Percentiles rank a stretch among this genome's conserved stretches.
Evolutionary conservation across 2,888 invertebrate genomes (phyloP).

Genomic region (Caenorhabditis sp.): DNA sequence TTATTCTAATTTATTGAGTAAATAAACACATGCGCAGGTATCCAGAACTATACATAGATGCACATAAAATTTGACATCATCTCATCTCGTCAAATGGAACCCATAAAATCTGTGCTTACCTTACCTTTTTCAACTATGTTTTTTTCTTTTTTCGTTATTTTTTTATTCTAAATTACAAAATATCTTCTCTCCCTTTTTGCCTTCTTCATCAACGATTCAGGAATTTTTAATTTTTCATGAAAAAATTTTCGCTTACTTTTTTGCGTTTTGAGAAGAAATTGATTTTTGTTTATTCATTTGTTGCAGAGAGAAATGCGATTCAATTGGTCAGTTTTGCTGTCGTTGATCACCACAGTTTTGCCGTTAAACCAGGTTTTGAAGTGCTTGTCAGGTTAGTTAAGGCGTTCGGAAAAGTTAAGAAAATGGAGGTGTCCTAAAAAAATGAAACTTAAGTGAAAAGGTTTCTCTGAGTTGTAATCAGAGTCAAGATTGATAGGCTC

Average conservation of each 20-base stretch:
- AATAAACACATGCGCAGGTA: no score
- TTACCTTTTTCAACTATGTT: no score
- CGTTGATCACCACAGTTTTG: conserved; percentile 14
- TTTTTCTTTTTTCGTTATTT: not conserved
- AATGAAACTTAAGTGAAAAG: no score
- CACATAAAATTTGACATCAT: no score
- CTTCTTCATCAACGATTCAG: not conserved
- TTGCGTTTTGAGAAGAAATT: not conserved
- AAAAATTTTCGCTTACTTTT: conserved; percentile 6
- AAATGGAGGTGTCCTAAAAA: not conserved
- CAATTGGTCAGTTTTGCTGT: conserved; percentile 13
- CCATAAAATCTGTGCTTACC: not conserved
- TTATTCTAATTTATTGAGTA: not conserved
- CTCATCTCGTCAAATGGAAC: no score
- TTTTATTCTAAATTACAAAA: not conserved
- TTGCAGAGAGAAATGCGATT: conserved; percentile 16
- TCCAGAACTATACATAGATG: no score
- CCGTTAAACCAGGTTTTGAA: conserved; percentile 14
- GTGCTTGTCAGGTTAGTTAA: conserved; percentile 31
- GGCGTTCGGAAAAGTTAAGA: no score
- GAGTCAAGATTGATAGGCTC: no score
- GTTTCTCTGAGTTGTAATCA: no score
- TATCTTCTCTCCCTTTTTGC: not conserved
- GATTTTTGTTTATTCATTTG: not conserved
- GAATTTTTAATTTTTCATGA: conserved; percentile 4